These are phyloP conservation scores for Athene cunicularia DNA, from an alignment of 2,113 vertebrate genomes.

Conservation along the genomic window DNA sequence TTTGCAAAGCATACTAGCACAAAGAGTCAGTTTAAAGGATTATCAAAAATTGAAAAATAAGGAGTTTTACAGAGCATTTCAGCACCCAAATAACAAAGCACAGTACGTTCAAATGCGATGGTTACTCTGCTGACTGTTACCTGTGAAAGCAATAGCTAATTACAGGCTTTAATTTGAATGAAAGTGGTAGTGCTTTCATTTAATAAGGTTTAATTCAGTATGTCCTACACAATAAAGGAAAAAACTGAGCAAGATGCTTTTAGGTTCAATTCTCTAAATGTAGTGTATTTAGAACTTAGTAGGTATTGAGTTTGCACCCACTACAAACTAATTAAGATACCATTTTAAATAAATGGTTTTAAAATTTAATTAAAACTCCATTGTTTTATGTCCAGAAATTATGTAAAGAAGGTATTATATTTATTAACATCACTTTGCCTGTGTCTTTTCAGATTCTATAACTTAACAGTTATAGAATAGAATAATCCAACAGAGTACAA, in stretches of 20 bases:
- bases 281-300: not conserved
- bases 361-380: not conserved
- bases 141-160: not conserved
- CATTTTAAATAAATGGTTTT: not conserved
- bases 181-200: not conserved
- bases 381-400: not conserved
- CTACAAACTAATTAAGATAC: not conserved
- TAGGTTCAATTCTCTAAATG: not conserved
- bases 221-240: not conserved
- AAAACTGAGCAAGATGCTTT: not conserved
- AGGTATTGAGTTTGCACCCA: not conserved
- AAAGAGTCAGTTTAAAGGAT: not conserved
- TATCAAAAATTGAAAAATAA: not conserved
- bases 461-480: not conserved
- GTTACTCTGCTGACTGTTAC: not conserved
- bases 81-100: not conserved
- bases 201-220: not conserved
- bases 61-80: not conserved
- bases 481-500: not conserved
- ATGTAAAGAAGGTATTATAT: not conserved
- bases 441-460: not conserved
- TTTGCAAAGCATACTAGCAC: not conserved
- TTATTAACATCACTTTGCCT: not conserved
- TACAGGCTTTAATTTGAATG: not conserved
- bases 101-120: not conserved